Base-by-base conservation (phyloP, 2,797 vertebrate genomes). In the Peromyscus aztecus region DNA sequence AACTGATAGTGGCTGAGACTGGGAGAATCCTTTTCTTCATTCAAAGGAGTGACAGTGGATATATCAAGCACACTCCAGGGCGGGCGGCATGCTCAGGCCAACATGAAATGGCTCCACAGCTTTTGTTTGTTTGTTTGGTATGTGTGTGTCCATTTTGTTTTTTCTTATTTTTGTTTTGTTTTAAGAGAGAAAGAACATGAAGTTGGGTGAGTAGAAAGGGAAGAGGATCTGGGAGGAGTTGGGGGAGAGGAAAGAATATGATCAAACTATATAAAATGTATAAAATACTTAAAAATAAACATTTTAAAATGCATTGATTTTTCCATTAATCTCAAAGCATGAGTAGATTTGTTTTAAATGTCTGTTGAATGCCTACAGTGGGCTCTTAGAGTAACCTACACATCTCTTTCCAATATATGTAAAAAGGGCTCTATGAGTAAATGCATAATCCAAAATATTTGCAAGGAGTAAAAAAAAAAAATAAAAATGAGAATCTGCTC, bases 321-420 rank as follows among this genome's bases (percentile, higher is more conserved):
- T 98, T 89, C 94, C 85, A 94, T 97, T 23, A 94, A 98, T 97
- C 93, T 96, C 63, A 91, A 98, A 96, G 91, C 94, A 98, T 96
- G 77, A 97, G 78, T 63, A 57, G 90, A 97, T 87, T 97, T 92
- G 96, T 80, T 82, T 90, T 1, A 3, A 59, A 86, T 92, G 81
- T 94, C 75, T 88, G 11, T 59, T 10, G 46, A 90, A 69, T 90
- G 83, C 85, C 65, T 92, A 91, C 69, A 88, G 61, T 87, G 95
- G 73, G 75, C 94, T 96, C 31, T 76, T 92, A 86, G 49, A 94
- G 69, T 40, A 81, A 81, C 78, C 75, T 78, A 95, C 57, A 80
- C 57, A 27, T 83, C 95, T 95, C 84, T 86, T 92, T 81, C 86
- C 49, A 27, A 80, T 88, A 24, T 77, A 92, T 6, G n/a, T 61